phyloP scores from a whole-genome alignment of 2,888 invertebrate species.

The Drosophila lutescens region DNA sequence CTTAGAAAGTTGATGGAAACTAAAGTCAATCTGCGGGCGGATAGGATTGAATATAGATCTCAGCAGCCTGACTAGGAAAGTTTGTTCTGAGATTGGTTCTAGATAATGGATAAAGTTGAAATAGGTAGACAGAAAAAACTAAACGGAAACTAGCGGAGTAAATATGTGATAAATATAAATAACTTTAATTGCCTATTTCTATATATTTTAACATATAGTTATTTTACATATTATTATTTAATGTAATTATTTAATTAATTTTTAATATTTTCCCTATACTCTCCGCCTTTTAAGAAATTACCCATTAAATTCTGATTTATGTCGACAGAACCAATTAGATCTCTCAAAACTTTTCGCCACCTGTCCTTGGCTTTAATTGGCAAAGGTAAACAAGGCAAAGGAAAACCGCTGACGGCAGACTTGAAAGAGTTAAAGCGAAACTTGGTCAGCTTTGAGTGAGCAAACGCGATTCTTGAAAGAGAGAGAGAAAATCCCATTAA shows the following conservation, averaged over 20 bases:
- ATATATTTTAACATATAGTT: too few species aligned
- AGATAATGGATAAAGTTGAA: conserved; percentile 27
- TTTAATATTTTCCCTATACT: too few species aligned
- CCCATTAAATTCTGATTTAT: background rate
- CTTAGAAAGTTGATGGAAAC: conserved; percentile 27
- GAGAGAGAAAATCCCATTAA: conserved; percentile 17
- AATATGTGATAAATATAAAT: background rate
- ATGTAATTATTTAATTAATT: too few species aligned
- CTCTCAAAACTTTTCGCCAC: conserved; percentile 26
- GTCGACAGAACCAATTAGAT: conserved; percentile 27
- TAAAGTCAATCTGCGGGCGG: background rate
- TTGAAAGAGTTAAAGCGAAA: conserved; percentile 28
- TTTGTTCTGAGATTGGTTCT: conserved; percentile 15
- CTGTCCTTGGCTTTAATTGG: conserved; percentile 23
- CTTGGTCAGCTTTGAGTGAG: conserved; percentile 23
- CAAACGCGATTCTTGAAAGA: conserved; percentile 1
- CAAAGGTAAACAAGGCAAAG: conserved; percentile 11
- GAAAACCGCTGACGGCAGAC: background rate
- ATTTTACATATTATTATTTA: too few species aligned
- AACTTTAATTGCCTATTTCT: background rate
- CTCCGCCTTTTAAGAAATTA: background rate
- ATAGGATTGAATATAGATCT: conserved; percentile 2
- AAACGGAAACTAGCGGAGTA: background rate
- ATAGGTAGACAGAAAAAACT: background rate
- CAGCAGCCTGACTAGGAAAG: conserved; percentile 9